Percentiles rank a stretch among this genome's conserved stretches.
Conservation (phyloP, 2,888 invertebrate genomes). For the Rhamnusium bicolor region DNA sequence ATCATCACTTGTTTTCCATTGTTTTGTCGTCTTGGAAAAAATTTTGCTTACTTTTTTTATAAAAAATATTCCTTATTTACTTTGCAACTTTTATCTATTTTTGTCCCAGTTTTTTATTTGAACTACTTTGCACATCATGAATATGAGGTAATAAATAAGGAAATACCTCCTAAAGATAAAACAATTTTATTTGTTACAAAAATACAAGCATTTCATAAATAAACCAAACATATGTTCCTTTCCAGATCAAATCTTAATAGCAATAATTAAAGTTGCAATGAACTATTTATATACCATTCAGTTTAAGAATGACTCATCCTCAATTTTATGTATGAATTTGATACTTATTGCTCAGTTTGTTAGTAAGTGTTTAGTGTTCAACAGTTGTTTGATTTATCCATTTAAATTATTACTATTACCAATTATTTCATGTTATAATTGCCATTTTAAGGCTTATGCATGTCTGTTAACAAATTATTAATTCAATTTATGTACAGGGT, state of each 20-base stretch:
- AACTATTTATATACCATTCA: constrained; percentile 14
- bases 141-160: not conserved
- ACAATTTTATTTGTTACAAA: not conserved
- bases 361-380: not conserved
- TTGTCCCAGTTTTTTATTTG: not conserved
- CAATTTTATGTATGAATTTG: not conserved
- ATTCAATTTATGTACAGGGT: not conserved
- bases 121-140: not conserved
- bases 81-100: no score
- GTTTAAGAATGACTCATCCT: constrained; percentile 8
- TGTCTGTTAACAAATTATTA: not conserved
- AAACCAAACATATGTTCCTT: constrained; percentile 3
- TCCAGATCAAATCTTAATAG: constrained; percentile 2
- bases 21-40: no score
- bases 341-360: not conserved
- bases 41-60: no score
- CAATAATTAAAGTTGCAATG: constrained; percentile 8
- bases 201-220: not conserved
- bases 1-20: no score
- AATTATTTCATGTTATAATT: constrained; percentile 4
- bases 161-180: constrained; percentile 18
- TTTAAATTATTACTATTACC: not conserved
- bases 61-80: no score
- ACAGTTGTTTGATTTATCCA: not conserved
- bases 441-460: not conserved